Evolutionary conservation across 92 coral and sea anemone genomes (phyloP), one percentile per base, ranked within the genome.

Genomic region (Porites evermanni): DNA sequence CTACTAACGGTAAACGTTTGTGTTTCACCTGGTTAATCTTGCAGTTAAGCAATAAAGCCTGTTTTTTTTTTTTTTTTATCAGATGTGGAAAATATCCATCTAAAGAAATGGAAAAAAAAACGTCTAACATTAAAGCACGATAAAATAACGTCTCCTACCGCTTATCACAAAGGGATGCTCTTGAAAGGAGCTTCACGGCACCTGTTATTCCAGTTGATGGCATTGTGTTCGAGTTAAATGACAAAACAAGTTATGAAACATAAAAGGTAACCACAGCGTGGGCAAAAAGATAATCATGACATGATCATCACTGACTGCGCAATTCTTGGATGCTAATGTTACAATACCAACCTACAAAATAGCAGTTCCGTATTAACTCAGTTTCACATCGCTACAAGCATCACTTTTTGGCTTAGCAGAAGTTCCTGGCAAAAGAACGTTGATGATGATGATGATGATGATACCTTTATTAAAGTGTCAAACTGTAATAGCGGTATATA

Each of bases 301-400:
- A 67, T 67, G 72, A 26, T 67, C 72, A 67, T 67, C 72, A 67
- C 72, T 19, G 72, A 67, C 72, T 67, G 72, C 32, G 32, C 72
- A 67, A 20, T 67, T 19, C 72, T 0, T 67, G 72, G 72, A 67
- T 67, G 72, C 72, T 67, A 67, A 67, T 67, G 29, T 67, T n/a
- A 67, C 18, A 67, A 26, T 26, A 67, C 20, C 72, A 67, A 67
- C 12, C 72, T 67, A 67, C 18, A 20, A 6, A 67, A 67, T 67
- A 67, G 72, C 26, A 19, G 72, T 67, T 67, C 72, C 18, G 72
- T 67, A 67, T 67, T 67, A 44, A 67, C 26, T 67, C 72, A 67
- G 1, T 24, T 24, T 24, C 26, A 24, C 26, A 24, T 24, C 26
- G 26, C 26, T 24, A 24, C 26, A 24, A 24, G 26, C 26, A 24